Conservation (phyloP, 1,140 invertebrate genomes). For the Trachelipus rathkii region DNA sequence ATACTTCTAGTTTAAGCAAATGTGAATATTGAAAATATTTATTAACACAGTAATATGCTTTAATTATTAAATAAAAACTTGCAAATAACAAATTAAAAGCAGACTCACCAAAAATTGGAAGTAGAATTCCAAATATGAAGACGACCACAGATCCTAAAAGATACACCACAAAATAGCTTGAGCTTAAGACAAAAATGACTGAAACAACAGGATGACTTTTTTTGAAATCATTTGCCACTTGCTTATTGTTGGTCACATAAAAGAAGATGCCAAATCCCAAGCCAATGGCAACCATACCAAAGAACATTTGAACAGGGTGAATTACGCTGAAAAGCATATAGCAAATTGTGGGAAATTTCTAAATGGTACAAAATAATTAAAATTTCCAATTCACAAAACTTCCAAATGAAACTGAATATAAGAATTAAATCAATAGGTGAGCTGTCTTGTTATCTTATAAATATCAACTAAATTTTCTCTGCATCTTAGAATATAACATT, state of each 20-base stretch:
- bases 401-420: too few relatives aligned
- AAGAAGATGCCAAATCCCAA: conserved; percentile 57
- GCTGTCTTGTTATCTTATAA: too few relatives aligned
- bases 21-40: too few relatives aligned
- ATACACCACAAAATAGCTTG: conserved; percentile 64
- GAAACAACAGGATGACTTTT: conserved; percentile 64
- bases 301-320: conserved; percentile 23
- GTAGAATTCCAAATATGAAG: conserved; percentile 67
- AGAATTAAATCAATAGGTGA: too few relatives aligned
- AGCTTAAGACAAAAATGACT: conserved; percentile 58
- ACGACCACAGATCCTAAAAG: conserved; percentile 68
- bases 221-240: conserved; percentile 61
- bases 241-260: conserved; percentile 62
- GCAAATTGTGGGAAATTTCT: neutral
- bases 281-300: conserved; percentile 14
- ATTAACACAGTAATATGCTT: too few relatives aligned
- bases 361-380: neutral
- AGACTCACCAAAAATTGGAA: conserved; percentile 67
- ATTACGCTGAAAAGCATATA: conserved; percentile 5
- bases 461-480: too few relatives aligned
- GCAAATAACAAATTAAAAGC: too few relatives aligned
- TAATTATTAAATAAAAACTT: too few relatives aligned
- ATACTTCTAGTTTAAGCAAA: too few relatives aligned
- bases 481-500: too few relatives aligned
- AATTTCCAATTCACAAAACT: neutral